Evolutionary conservation across 64 coral and sea anemone species (phyloP).

Genomic region (Acropora yongei): DNA sequence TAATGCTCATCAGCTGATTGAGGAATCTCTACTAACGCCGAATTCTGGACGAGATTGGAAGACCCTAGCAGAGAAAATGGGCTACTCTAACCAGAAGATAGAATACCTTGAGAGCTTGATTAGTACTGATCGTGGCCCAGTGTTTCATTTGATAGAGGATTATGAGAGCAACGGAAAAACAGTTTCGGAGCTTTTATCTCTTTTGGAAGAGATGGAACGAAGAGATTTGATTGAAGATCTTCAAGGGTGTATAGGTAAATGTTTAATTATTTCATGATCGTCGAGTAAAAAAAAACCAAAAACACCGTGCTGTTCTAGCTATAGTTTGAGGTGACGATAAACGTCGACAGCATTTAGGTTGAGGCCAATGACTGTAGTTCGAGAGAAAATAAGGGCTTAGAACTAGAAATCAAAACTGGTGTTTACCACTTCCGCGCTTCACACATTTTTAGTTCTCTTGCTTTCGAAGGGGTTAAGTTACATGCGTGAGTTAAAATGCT

Average conservation of each 20-base stretch:
- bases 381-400: too few species aligned
- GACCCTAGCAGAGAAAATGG: conserved; percentile 69
- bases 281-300: neutral
- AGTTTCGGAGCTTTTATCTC: conserved; percentile 42
- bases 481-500: too few species aligned
- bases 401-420: too few species aligned
- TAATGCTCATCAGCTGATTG: conserved; percentile 51
- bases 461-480: too few species aligned
- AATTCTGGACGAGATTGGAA: conserved; percentile 58
- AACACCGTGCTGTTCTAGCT: too few species aligned
- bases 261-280: neutral
- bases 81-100: conserved; percentile 51
- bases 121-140: conserved; percentile 21
- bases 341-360: too few species aligned
- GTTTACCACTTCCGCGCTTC: too few species aligned
- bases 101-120: conserved; percentile 20
- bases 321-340: too few species aligned
- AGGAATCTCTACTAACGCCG: conserved; percentile 42
- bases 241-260: conserved; percentile 59
- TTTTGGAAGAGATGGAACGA: conserved; percentile 68
- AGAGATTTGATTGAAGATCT: conserved; percentile 70
- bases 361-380: too few species aligned
- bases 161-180: conserved; percentile 50
- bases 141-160: conserved; percentile 36
- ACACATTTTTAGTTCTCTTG: too few species aligned